Evolutionary conservation across 2,797 vertebrate genomes (phyloP).

Genomic region (Acrossocheilus fasciatus): DNA sequence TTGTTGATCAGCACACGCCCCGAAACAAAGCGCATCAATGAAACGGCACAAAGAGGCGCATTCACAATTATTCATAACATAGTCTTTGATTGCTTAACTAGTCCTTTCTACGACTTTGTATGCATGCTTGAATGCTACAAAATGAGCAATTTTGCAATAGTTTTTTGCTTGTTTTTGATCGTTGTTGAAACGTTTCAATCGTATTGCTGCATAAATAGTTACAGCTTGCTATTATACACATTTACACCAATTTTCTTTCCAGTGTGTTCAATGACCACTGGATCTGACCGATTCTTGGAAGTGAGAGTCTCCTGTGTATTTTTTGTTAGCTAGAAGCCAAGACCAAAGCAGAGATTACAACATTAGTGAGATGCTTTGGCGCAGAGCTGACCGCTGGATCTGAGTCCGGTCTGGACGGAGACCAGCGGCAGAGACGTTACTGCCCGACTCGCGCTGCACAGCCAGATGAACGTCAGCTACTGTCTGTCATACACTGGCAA

Average conservation of each 20-base stretch:
- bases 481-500: conserved; percentile 9
- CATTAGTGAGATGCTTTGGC: conserved; percentile 19
- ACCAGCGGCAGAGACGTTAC: not conserved
- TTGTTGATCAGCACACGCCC: not conserved
- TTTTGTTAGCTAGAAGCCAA: conserved; percentile 14
- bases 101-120: not conserved
- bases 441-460: not conserved
- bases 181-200: not conserved
- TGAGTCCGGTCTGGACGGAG: not conserved
- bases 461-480: conserved; percentile 6
- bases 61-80: not conserved
- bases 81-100: not conserved
- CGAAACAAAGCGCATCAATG: not conserved
- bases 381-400: not conserved
- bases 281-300: not conserved
- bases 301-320: not conserved
- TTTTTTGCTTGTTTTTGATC: not conserved
- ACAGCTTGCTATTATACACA: not conserved
- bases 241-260: not conserved
- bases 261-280: not conserved
- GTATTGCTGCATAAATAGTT: not conserved
- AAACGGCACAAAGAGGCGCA: not conserved
- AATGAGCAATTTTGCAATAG: not conserved
- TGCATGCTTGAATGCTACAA: not conserved
- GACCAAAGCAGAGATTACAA: conserved; percentile 26